A percentile compares a stretch with the other conserved stretches of the same genome.
Evolutionary conservation across 2,888 invertebrate species (phyloP).

Genomic region (Cheilosia scutellata): DNA sequence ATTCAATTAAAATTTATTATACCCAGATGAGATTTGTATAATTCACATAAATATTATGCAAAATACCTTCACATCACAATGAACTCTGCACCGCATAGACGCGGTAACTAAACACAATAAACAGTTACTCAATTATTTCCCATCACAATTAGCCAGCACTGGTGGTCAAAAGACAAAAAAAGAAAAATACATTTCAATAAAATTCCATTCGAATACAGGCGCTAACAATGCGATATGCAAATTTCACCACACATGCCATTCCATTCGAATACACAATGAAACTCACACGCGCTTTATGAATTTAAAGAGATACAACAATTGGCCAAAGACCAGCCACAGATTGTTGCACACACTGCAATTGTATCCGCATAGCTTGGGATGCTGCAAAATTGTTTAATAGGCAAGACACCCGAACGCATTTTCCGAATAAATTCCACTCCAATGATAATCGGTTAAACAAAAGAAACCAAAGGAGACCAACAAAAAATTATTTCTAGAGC

Average conservation of each 20-base stretch:
- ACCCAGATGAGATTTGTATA: not conserved
- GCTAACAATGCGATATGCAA: conserved; percentile 49
- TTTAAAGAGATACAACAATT: conserved; percentile 46
- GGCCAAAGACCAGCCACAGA: conserved; percentile 23
- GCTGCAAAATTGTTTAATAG: conserved; percentile 20
- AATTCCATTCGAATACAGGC: conserved; percentile 53
- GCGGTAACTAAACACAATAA: conserved; percentile 44
- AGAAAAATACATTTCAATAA: conserved; percentile 15
- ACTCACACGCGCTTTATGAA: conserved; percentile 57
- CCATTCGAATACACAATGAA: conserved; percentile 14
- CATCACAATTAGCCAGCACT: conserved; percentile 57
- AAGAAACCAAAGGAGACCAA: conserved; percentile 1
- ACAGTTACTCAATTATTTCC: conserved; percentile 69
- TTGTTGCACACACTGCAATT: not conserved
- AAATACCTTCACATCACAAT: conserved; percentile 15
- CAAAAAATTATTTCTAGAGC: conserved; percentile 14
- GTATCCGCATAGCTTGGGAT: conserved; percentile 12
- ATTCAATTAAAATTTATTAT: not conserved
- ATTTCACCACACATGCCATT: conserved; percentile 47
- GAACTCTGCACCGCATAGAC: conserved; percentile 4
- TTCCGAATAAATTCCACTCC: conserved; percentile 59
- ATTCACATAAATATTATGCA: conserved; percentile 36
- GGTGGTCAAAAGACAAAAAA: conserved; percentile 1
- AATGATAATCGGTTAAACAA: conserved; percentile 55
- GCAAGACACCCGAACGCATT: conserved; percentile 35